phyloP scores from a whole-genome alignment of 2,797 vertebrate genomes.

The Hydrolagus colliei region DNA sequence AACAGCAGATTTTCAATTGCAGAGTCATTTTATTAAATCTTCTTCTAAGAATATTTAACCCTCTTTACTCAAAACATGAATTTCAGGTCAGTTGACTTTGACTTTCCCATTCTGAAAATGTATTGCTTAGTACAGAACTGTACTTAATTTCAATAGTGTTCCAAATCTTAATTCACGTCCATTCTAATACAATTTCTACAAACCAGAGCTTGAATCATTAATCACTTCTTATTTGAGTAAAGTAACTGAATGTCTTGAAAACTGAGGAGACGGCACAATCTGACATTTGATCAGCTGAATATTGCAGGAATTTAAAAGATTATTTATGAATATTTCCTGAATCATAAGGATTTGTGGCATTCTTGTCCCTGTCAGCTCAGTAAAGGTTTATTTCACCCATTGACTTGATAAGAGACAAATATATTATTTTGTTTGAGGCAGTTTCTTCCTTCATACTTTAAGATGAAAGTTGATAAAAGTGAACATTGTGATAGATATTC shows the following conservation, averaged over 20 bases:
- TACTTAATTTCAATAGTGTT: background rate
- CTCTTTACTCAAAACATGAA: no score
- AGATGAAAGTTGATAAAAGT: no score
- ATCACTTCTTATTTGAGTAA: background rate
- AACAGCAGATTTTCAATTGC: no score
- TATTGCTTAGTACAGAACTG: background rate
- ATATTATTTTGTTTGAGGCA: no score
- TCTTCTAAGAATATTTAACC: no score
- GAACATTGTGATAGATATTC: no score
- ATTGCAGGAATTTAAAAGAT: background rate
- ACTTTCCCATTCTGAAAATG: background rate
- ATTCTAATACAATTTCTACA: no score
- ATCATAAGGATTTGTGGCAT: background rate
- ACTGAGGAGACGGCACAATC: background rate
- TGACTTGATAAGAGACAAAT: background rate
- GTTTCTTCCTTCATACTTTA: background rate
- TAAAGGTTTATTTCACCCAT: background rate
- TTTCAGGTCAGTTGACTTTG: no score
- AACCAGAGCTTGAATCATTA: background rate
- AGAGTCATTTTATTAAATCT: no score
- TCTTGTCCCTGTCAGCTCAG: background rate
- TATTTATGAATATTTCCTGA: background rate
- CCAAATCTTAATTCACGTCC: background rate
- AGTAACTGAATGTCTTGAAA: background rate
- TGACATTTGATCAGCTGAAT: background rate